These are phyloP conservation scores for Gephyroberyx darwinii DNA, from an alignment of 2,797 vertebrate genomes.

Conservation along the genomic window DNA sequence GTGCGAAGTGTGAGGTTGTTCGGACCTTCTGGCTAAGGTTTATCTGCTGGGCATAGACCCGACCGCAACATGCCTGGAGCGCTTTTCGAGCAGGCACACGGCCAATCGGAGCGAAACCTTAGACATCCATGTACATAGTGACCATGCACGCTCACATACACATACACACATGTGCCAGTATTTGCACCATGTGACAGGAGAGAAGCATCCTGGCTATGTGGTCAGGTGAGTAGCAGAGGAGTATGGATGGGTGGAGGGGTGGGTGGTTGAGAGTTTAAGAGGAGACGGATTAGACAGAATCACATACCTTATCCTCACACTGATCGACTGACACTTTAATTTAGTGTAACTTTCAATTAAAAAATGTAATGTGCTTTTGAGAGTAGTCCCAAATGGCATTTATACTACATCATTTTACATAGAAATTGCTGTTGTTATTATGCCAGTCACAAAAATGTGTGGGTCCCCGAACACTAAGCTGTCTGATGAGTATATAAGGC, in stretches of 20 bases:
- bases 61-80: constrained; percentile 58
- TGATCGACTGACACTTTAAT: neutral
- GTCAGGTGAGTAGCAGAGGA: constrained; percentile 10
- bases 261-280: constrained; percentile 4
- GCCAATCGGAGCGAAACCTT: constrained; percentile 69
- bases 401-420: neutral
- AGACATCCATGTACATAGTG: constrained; percentile 53
- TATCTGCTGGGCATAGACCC: constrained; percentile 36
- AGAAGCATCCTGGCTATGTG: constrained; percentile 39
- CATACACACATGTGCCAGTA: constrained; percentile 23
- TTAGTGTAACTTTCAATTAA: neutral
- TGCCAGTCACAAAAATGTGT: constrained; percentile 25
- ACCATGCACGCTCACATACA: constrained; percentile 22
- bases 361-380: neutral
- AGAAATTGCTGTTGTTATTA: constrained; percentile 2
- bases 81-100: constrained; percentile 42
- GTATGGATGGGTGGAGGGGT: constrained; percentile 6
- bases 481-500: constrained; percentile 55
- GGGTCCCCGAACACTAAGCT: constrained; percentile 29
- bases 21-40: constrained; percentile 37
- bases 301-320: neutral
- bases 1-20: constrained; percentile 19
- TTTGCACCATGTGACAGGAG: constrained; percentile 66
- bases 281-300: constrained; percentile 7
- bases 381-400: neutral